Conservation (phyloP, 2,888 invertebrate genomes). For the Sisyra terminalis region DNA sequence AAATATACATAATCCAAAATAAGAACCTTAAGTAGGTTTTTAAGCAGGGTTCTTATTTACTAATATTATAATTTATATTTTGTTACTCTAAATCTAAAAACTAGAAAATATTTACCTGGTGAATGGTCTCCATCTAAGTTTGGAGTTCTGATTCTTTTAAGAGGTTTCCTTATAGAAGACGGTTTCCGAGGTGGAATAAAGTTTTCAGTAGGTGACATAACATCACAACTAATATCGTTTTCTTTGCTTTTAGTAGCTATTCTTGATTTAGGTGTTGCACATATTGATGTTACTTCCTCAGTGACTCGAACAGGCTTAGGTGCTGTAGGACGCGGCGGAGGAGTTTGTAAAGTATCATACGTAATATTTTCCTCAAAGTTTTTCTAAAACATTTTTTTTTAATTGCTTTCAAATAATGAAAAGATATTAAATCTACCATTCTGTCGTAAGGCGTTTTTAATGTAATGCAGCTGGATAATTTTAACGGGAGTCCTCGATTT, state of each 20-base stretch:
- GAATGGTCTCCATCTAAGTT: constrained; percentile 22
- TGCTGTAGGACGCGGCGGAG: background rate
- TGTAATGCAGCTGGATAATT: constrained; percentile 15
- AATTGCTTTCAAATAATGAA: background rate
- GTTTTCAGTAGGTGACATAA: constrained; percentile 2
- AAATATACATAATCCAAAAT: no score
- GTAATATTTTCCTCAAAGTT: background rate
- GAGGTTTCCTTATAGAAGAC: constrained; percentile 22
- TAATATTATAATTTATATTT: no score
- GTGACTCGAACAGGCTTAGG: no score
- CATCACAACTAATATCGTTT: background rate
- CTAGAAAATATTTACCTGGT: constrained; percentile 24
- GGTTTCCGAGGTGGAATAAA: constrained; percentile 13
- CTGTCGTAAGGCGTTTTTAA: background rate
- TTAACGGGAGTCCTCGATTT: constrained; percentile 33
- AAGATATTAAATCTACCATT: background rate
- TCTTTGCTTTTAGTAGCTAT: background rate
- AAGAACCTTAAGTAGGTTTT: no score
- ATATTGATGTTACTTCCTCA: no score
- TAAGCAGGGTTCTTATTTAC: no score
- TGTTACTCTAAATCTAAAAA: no score
- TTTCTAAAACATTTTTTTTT: background rate
- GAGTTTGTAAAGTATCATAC: background rate
- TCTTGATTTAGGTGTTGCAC: no score
- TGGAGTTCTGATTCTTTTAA: constrained; percentile 24